Conservation (phyloP, 1,140 invertebrate species). For the Sycophila sp. region DNA sequence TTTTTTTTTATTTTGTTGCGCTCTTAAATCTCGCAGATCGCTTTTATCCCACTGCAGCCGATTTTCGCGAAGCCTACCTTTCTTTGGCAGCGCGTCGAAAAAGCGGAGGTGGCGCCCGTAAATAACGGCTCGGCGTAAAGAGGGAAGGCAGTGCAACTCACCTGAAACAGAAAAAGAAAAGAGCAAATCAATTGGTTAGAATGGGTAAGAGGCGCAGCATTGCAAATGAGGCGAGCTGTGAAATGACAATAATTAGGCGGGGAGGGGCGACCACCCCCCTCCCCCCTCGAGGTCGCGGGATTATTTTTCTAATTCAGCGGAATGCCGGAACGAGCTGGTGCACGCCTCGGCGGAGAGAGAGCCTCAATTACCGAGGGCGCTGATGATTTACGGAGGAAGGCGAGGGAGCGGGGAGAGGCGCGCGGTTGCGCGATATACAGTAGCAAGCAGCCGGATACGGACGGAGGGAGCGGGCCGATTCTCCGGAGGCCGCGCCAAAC, state of each 20-base stretch:
- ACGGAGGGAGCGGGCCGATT: not conserved
- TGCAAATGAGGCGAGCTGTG: not conserved
- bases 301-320: too few relatives aligned
- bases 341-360: not conserved
- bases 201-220: not conserved
- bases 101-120: too few relatives aligned
- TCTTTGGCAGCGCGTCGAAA: too few relatives aligned
- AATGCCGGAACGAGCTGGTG: too few relatives aligned
- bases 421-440: not conserved
- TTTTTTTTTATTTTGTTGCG: too few relatives aligned
- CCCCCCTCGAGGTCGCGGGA: too few relatives aligned
- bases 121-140: too few relatives aligned
- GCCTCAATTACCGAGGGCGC: not conserved
- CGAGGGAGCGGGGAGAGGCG: too few relatives aligned
- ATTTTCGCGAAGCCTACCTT: too few relatives aligned
- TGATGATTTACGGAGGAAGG: constrained; percentile 16
- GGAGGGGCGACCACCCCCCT: not conserved
- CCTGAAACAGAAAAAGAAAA: not conserved
- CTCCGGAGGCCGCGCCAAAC: not conserved
- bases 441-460: not conserved
- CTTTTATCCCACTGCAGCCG: too few relatives aligned
- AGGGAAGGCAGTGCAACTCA: not conserved
- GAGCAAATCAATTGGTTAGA: not conserved
- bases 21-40: too few relatives aligned
- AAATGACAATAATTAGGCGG: not conserved